These are phyloP conservation scores for Thelaira solivaga DNA, from an alignment of 2,888 invertebrate genomes.

Conservation along the genomic window DNA sequence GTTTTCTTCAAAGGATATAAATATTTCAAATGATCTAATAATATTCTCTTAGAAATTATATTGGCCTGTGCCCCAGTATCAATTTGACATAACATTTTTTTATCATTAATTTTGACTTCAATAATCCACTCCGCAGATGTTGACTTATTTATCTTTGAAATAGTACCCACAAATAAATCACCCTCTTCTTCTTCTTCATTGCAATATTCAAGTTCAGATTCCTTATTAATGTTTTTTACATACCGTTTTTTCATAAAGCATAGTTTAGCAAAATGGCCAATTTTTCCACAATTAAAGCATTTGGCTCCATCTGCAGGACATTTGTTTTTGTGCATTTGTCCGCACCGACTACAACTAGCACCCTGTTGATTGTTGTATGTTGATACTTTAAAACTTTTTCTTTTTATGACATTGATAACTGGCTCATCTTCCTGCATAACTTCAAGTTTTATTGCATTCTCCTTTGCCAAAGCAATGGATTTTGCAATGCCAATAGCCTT, in stretches of 20 bases:
- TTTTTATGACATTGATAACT: not conserved
- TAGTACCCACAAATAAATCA: not conserved
- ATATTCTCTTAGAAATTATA: constrained; percentile 20
- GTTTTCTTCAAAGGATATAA: not conserved
- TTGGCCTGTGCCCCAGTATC: not conserved
- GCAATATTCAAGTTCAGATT: not conserved
- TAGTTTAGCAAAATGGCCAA: not conserved
- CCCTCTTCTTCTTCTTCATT: not conserved
- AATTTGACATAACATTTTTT: not conserved
- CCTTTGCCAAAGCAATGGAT: not conserved
- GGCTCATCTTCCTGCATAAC: not conserved
- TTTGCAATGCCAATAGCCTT: too few relatives aligned
- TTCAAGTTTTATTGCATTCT: not conserved
- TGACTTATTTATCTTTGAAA: too few relatives aligned
- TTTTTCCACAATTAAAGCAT: not conserved
- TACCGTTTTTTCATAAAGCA: not conserved
- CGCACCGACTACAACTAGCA: not conserved
- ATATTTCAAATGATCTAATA: not conserved
- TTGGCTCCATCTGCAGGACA: not conserved
- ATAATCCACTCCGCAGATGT: too few relatives aligned
- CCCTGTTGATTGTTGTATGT: not conserved
- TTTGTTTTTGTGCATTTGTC: not conserved
- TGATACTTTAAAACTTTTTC: not conserved
- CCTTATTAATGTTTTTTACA: not conserved
- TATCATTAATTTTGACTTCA: not conserved